phyloP scores from a whole-genome alignment of 2,113 vertebrate species.

The Barnardius zonarius region DNA sequence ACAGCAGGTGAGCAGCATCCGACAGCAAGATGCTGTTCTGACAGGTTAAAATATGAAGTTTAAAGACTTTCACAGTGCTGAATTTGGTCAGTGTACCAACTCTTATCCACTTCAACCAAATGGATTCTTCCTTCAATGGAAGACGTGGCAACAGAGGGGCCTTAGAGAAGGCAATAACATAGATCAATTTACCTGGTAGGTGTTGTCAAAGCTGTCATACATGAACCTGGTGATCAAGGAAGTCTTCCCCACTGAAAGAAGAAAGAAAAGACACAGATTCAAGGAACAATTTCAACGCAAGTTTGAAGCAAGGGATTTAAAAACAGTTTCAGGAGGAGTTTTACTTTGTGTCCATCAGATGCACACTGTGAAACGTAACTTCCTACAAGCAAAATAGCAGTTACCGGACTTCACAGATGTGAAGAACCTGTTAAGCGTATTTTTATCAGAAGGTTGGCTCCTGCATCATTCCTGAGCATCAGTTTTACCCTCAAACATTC shows the following conservation, averaged over 20 bases:
- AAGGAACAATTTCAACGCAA: not conserved
- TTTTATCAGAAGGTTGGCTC: not conserved
- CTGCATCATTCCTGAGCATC: not conserved
- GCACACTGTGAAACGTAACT: fast-evolving
- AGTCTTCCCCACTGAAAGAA: constrained; percentile 91
- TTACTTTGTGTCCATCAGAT: not conserved
- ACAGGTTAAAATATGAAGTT: not conserved
- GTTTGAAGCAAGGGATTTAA: not conserved
- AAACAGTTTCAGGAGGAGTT: not conserved
- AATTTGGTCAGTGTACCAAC: not conserved
- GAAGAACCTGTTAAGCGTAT: fast-evolving
- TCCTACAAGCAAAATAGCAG: not conserved
- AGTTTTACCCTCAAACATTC: not conserved
- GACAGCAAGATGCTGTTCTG: not conserved
- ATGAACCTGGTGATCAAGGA: constrained; percentile 98
- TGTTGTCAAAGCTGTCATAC: constrained; percentile 99
- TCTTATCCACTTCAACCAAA: not conserved
- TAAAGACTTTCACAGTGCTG: not conserved
- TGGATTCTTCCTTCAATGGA: not conserved
- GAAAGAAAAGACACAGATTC: not conserved
- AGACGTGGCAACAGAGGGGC: fast-evolving
- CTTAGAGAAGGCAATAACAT: fast-evolving
- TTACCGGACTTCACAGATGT: not conserved
- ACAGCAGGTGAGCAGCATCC: not conserved
- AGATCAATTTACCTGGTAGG: constrained; percentile 85